Evolutionary conservation across 1,140 invertebrate genomes (phyloP), one percentile per base, ranked within the genome.

Genomic region (Idris sp.): DNA sequence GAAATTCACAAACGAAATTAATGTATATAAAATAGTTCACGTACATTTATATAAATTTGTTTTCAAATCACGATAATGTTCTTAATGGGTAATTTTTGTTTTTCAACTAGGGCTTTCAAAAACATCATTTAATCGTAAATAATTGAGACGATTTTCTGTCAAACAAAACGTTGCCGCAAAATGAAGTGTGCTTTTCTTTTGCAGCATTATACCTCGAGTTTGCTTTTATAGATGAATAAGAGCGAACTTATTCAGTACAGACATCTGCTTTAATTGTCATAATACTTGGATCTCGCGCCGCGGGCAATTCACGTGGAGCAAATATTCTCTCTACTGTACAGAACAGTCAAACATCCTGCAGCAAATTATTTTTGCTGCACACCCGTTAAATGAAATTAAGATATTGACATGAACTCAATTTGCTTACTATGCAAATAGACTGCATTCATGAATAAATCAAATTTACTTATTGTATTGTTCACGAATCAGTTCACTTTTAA

Each of bases 271-370:
- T 81, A 83, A 83, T 83, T 81, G 73, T 80, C 72, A 61, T 58
- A 30, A n/a, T n/a, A n/a, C n/a, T n/a, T n/a, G n/a, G n/a, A n/a
- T n/a, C 44, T 78, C 26, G 64, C n/a, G 84, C 84, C 74, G 49
- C 48, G 10, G 76, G 84, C 84, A 30, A 48, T 80, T 85, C 84
- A 86, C 82, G 84, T 86, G 84, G 74, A 48, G 56, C 74, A 84
- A 84, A 86, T 77, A 82, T 31, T 76, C 53, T 64, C 56, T 56
- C 62, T n/a, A n/a, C n/a, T n/a, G n/a, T n/a, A n/a, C n/a, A n/a
- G n/a, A 31, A 48, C 53, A 67, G 73, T 74, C 69, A 83, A 84
- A 74, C 77, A 83, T 77, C 83, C 81, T 74, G 65, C 62, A 81
- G 84, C 81, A 6, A 46, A 68, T 62, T 64, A 25, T 68, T 58